A percentile compares a stretch with the other conserved stretches of the same genome.
Evolutionary conservation across 2,797 vertebrate genomes (phyloP).

Genomic region (Urophycis tenuis): DNA sequence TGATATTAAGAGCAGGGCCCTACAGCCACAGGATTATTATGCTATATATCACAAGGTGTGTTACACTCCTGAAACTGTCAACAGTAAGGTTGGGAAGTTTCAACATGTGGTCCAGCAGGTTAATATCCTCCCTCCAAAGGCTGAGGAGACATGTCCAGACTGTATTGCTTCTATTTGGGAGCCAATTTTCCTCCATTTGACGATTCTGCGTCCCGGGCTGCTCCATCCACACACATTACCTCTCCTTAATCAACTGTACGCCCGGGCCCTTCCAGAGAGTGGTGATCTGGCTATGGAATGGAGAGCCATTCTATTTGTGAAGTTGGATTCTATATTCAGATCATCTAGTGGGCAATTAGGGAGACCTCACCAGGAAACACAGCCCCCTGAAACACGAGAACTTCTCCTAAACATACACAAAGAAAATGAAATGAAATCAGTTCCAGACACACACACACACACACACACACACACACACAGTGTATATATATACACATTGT

Average conservation of each 20-base stretch:
- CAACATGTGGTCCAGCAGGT: conserved; percentile 63
- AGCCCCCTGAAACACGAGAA: conserved; percentile 34
- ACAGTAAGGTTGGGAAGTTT: conserved; percentile 73
- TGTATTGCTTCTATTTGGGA: conserved; percentile 52
- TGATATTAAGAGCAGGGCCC: conserved; percentile 77
- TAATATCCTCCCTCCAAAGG: conserved; percentile 68
- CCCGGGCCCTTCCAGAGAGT: conserved; percentile 26
- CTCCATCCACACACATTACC: conserved; percentile 36
- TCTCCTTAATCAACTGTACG: conserved; percentile 45
- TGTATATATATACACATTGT: background rate
- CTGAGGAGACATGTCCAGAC: conserved; percentile 59
- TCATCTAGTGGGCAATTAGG: conserved; percentile 34
- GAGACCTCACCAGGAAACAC: conserved; percentile 27
- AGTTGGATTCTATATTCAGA: conserved; percentile 37
- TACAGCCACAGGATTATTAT: conserved; percentile 80
- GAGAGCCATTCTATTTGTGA: conserved; percentile 30
- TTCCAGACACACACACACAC: conserved; percentile 26
- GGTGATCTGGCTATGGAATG: conserved; percentile 33
- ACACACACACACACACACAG: background rate
- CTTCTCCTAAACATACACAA: conserved; percentile 41
- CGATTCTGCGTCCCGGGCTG: conserved; percentile 45
- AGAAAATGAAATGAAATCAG: conserved; percentile 49
- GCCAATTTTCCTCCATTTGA: conserved; percentile 54
- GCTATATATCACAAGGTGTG: conserved; percentile 81
- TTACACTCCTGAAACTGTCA: conserved; percentile 80